A percentile compares a stretch with the other conserved stretches of the same genome.
These are phyloP conservation scores for Eupithecia subfuscata DNA, from an alignment of 2,888 invertebrate genomes.

Conservation along the genomic window DNA sequence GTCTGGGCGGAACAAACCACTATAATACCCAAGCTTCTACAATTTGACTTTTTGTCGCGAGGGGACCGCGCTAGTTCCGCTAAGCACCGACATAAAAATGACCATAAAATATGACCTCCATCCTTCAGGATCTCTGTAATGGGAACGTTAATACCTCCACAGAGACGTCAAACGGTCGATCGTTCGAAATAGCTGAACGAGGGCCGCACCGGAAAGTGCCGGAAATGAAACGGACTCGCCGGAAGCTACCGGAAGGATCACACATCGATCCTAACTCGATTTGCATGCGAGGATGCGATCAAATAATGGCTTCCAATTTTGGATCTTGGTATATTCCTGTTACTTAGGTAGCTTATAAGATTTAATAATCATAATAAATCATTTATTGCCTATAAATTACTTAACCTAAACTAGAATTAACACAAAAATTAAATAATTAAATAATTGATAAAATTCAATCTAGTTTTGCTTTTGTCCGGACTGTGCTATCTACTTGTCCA, in stretches of 20 bases:
- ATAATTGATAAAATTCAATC: no score
- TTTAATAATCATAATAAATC: no score
- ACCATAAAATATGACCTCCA: conserved; percentile 17
- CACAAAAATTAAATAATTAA: no score
- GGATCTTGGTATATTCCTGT: not conserved
- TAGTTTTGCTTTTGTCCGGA: not conserved
- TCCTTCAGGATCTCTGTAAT: conserved; percentile 27
- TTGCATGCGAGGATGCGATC: conserved; percentile 30
- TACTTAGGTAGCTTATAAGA: not conserved
- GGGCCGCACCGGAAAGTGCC: conserved; percentile 51
- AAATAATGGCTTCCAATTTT: not conserved
- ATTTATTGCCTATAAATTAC: no score
- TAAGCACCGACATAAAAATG: conserved; percentile 13
- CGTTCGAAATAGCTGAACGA: conserved; percentile 30
- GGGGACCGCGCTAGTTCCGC: not conserved
- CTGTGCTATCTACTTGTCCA: not conserved
- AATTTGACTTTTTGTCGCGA: conserved; percentile 2
- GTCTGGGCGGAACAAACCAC: no score
- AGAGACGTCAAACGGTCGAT: conserved; percentile 32
- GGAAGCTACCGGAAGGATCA: conserved; percentile 47
- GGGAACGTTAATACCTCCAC: conserved; percentile 25
- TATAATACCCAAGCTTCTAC: not conserved
- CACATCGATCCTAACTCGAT: conserved; percentile 33
- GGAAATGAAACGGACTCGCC: conserved; percentile 58
- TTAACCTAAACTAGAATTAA: no score